These are phyloP conservation scores for Lineus longissimus DNA, from an alignment of 1,140 invertebrate genomes.

Conservation along the genomic window DNA sequence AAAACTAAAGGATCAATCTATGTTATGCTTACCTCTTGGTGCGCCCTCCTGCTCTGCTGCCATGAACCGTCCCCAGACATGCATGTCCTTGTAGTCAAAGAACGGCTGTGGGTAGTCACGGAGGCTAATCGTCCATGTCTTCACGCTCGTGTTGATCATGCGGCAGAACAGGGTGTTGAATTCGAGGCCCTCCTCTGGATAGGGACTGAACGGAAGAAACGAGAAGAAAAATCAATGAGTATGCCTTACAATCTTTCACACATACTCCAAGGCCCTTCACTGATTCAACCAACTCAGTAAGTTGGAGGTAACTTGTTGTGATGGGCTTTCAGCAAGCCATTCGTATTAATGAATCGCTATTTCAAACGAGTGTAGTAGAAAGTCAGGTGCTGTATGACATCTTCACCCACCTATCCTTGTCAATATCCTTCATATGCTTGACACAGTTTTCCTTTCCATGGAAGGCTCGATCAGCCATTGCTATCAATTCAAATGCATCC, in stretches of 20 bases:
- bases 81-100: slow-evolving; percentile 75
- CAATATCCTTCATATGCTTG: slow-evolving; percentile 70
- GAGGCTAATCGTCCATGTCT: slow-evolving; percentile 80
- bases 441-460: slow-evolving; percentile 78
- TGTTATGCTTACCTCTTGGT: slow-evolving; percentile 65
- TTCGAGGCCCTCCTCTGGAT: slow-evolving; percentile 84
- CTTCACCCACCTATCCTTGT: slow-evolving; percentile 64
- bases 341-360: too few relatives aligned
- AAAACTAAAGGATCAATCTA: too few relatives aligned
- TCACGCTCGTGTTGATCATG: slow-evolving; percentile 73
- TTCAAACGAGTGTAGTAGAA: not conserved
- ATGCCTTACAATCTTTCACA: not conserved
- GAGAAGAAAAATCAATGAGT: not conserved
- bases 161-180: slow-evolving; percentile 93
- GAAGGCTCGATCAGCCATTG: slow-evolving; percentile 79
- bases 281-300: not conserved
- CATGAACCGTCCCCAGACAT: slow-evolving; percentile 82
- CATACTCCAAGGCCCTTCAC: not conserved
- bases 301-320: too few relatives aligned
- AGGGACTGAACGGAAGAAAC: slow-evolving; percentile 62
- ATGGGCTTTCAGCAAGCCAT: too few relatives aligned
- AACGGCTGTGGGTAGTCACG: slow-evolving; percentile 95
- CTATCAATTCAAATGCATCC: slow-evolving; percentile 64
- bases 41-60: slow-evolving; percentile 85
- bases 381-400: not conserved